A percentile compares a stretch with the other conserved stretches of the same genome.
These are phyloP conservation scores for Ginglymostoma cirratum DNA, from an alignment of 2,113 vertebrate species.

Conservation along the genomic window DNA sequence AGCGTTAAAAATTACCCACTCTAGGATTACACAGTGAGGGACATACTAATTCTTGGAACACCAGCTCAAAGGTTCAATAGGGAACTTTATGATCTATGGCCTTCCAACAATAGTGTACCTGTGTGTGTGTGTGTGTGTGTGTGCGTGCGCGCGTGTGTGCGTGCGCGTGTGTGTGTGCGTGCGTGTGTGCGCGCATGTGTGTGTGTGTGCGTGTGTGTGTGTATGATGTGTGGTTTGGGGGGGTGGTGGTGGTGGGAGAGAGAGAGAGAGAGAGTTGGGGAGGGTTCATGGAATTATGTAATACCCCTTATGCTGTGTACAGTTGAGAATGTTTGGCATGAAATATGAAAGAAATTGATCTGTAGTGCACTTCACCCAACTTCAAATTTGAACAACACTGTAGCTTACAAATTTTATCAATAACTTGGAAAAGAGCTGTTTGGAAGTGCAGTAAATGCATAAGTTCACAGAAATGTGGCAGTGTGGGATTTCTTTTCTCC, in stretches of 20 bases:
- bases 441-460: neutral
- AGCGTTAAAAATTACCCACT: too few species aligned
- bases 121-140: too few species aligned
- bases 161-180: neutral
- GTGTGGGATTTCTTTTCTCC: neutral
- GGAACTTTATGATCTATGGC: neutral
- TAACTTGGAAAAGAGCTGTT: neutral
- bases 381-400: neutral
- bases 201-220: too few species aligned
- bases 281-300: neutral
- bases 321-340: neutral
- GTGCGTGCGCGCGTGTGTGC: too few species aligned
- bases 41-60: neutral
- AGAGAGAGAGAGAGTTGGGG: too few species aligned
- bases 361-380: neutral
- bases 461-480: neutral
- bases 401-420: neutral
- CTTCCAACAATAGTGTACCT: neutral
- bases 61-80: neutral
- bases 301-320: neutral
- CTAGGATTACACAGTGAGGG: neutral
- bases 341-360: neutral
- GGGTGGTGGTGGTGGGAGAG: too few species aligned
- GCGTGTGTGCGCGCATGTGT: too few species aligned
- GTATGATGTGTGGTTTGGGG: too few species aligned